Percentiles rank a stretch among this genome's conserved stretches.
Conservation (phyloP, 2,888 invertebrate genomes). For the Saturnia pavonia region DNA sequence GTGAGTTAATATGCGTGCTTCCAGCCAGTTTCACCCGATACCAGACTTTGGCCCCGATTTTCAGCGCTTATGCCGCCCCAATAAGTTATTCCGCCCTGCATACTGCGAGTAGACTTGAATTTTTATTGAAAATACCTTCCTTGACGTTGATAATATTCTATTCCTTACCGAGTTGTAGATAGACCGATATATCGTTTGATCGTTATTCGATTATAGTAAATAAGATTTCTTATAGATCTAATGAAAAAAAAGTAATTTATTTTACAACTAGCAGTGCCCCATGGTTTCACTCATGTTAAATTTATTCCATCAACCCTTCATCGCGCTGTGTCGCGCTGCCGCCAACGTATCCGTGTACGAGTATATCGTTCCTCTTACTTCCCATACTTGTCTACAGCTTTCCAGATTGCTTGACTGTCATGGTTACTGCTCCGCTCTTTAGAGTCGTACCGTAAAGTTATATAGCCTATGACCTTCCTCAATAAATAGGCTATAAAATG, state of each 20-base stretch:
- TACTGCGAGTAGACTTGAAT: constrained; percentile 57
- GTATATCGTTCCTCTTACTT: too few relatives aligned
- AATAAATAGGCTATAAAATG: too few relatives aligned
- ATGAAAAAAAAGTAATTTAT: neutral
- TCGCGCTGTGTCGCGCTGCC: too few relatives aligned
- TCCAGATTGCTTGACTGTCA: too few relatives aligned
- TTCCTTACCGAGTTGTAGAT: neutral
- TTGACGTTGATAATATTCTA: constrained; percentile 4
- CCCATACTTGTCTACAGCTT: too few relatives aligned
- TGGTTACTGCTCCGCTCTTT: too few relatives aligned
- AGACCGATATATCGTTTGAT: constrained; percentile 2
- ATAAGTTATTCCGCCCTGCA: constrained; percentile 76
- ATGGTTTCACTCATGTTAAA: too few relatives aligned
- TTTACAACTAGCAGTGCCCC: neutral
- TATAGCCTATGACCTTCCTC: too few relatives aligned
- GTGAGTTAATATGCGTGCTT: constrained; percentile 75
- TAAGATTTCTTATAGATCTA: neutral
- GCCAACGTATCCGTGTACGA: too few relatives aligned
- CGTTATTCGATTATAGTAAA: neutral
- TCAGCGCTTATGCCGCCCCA: constrained; percentile 65
- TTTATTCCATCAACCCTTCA: too few relatives aligned
- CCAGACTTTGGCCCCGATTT: constrained; percentile 75
- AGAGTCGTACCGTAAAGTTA: too few relatives aligned
- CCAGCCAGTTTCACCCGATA: constrained; percentile 68
- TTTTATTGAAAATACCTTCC: constrained; percentile 39